phyloP scores from a whole-genome alignment of 2,113 vertebrate species.

The Platichthys flesus region DNA sequence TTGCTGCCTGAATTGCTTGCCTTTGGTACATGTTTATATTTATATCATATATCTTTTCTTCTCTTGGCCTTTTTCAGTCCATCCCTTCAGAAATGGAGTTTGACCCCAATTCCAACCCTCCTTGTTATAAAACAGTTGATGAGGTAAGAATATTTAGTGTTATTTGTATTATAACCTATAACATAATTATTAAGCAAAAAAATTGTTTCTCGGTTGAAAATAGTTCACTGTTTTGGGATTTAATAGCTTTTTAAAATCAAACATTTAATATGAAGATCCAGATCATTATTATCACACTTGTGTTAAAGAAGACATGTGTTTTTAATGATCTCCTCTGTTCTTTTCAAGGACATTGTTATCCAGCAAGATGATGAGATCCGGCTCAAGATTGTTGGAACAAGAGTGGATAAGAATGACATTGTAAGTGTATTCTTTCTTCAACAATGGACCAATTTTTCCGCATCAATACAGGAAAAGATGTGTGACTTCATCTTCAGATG shows the following conservation, averaged over 20 bases:
- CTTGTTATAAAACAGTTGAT: conserved; percentile 93
- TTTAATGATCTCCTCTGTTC: neutral
- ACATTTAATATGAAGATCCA: neutral
- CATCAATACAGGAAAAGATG: neutral
- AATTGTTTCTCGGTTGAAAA: neutral
- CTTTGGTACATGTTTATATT: neutral
- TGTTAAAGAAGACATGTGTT: too few species aligned
- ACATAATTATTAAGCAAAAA: neutral
- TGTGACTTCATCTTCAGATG: neutral
- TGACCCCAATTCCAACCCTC: conserved; percentile 94
- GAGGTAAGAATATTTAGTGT: conserved; percentile 81
- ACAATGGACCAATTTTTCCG: neutral
- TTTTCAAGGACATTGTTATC: conserved; percentile 90
- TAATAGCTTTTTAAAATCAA: neutral
- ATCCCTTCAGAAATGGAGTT: conserved; percentile 96
- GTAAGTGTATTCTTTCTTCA: conserved; percentile 75
- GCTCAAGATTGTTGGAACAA: conserved; percentile 93
- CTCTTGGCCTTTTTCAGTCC: conserved; percentile 80
- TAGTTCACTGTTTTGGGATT: neutral
- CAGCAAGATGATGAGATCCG: conserved; percentile 94
- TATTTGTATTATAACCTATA: neutral
- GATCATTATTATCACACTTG: too few species aligned
- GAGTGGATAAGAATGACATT: conserved; percentile 95
- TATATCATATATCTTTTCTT: neutral
- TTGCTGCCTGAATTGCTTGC: neutral